Conservation (phyloP, 2,113 vertebrate genomes). For the Rostratula benghalensis region DNA sequence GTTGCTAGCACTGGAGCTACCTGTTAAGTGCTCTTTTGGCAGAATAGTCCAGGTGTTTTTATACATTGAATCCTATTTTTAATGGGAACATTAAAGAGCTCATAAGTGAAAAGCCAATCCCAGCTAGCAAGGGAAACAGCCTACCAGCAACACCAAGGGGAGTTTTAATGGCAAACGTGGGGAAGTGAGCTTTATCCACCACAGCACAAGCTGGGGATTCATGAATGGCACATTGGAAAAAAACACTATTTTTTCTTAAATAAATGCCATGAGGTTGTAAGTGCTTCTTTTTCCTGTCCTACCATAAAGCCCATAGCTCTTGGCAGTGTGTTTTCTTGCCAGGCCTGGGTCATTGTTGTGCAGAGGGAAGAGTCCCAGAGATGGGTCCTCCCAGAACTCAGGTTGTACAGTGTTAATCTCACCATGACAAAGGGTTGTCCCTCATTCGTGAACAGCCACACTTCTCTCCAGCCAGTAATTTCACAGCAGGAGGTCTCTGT, state of each 20-base stretch:
- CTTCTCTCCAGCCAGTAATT: neutral
- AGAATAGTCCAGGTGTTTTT: neutral
- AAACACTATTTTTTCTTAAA: neutral
- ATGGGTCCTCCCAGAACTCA: neutral
- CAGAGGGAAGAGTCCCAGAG: neutral
- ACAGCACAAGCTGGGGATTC: fast-evolving
- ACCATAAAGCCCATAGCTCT: neutral
- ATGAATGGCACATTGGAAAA: neutral
- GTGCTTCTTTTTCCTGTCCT: neutral
- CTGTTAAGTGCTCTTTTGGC: neutral
- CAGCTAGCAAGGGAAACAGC: neutral
- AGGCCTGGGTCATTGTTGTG: neutral
- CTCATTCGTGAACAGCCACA: neutral
- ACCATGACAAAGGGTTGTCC: neutral
- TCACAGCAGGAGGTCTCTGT: neutral
- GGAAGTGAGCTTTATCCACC: neutral
- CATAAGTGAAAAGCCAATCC: neutral
- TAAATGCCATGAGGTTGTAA: neutral
- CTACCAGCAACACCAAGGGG: neutral
- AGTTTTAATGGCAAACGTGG: neutral
- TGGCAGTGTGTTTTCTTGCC: neutral
- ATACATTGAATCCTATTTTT: neutral
- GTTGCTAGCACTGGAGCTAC: neutral
- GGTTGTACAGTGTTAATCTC: neutral
- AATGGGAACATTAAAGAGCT: neutral